Base-by-base conservation (phyloP, 2,113 vertebrate species). In the Stomatorhinus ivindoensis region DNA sequence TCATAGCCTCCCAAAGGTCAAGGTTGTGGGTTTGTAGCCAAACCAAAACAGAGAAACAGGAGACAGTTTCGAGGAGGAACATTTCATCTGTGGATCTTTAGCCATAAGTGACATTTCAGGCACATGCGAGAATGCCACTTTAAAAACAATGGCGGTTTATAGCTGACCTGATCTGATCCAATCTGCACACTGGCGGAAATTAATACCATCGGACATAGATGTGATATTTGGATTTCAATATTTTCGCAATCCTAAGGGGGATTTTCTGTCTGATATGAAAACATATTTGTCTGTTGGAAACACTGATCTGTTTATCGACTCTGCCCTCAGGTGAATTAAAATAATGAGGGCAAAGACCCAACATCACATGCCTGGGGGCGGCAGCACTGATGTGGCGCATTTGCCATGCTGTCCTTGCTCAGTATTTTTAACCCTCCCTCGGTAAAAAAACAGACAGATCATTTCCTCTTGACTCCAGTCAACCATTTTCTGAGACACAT, bases 241-340 rank as follows among this genome's bases (percentile, higher is more conserved):
- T 53, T 13, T n/a, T 53, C 13, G 0, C 27, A 87, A 39, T 53
- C 85, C 85, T 87, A 19, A 31, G 13, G 50, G 35, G 85, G n/a
- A 55, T 90, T 90, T 91, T 92, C 89, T 89, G 89, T 92, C 91
- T 89, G 88, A 90, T 87, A 90, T 88, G 83, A 89, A 87, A 89
- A 90, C 27, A 87, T 86, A 86, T 87, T 53, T 50, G 15, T 87
- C 50, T 53, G 50, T 87, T 87, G 50, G 47, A 87, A 87, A 87
- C 48, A 17, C 85, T 17, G 48, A 87, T 21, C 31, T 35, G 27
- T 53, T 87, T 87, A 87, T 87, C 7, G 50, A 53, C 27, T 87
- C 8, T 35, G 48, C 85, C 85, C 48, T 87, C 48, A 35, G 31
- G 55, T 87, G 50, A 31, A 55, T 87, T 51, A 87, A 53, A 87